Base-by-base conservation (phyloP, 1,140 invertebrate genomes). In the Aplysia californica region DNA sequence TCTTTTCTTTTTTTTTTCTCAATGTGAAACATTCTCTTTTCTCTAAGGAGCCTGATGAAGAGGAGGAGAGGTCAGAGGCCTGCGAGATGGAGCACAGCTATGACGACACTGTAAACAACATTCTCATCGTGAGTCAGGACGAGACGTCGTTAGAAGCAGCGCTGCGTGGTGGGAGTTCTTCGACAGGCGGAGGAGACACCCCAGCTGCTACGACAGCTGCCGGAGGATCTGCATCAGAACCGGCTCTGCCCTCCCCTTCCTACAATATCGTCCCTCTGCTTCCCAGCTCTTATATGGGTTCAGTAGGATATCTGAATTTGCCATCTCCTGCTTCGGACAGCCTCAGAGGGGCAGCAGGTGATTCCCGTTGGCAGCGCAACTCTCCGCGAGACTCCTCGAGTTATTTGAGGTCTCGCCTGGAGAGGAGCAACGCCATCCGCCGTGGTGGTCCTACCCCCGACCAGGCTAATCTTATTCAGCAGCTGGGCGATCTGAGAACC, bases 21-120 rank as follows among this genome's bases (percentile, higher is more conserved):
- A n/a, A n/a, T n/a, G n/a, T n/a, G n/a, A n/a, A n/a, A n/a, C n/a
- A n/a, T n/a, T n/a, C n/a, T n/a, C n/a, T n/a, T n/a, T n/a, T n/a
- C n/a, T n/a, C n/a, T n/a, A n/a, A 75, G 72, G 72, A 75, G n/a
- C 77, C 82, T n/a, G 75, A 78, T 31, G 81, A 83, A 36, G 85
- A 87, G 31, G 76, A 81, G 26, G 86, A 87, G 75, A 84, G 83
- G 72, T 80, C 80, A 3, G 84, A 86, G 72, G 64, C 72, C 2
- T 75, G 59, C 50, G 72, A 75, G 31, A 74, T 84, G 35, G 82
- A 84, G 78, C 84, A 87, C 79, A 83, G 83, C 70, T 86, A 85
- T 77, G 85, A 87, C 68, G 85, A 87, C 78, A 80, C 75, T 50
- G 69, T 77, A 55, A 79, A 73, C 61, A 70, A 71, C 61, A 75